A percentile compares a stretch with the other conserved stretches of the same genome.
These are phyloP conservation scores for Fistularia commersonii DNA, from an alignment of 2,797 vertebrate species.

Conservation along the genomic window DNA sequence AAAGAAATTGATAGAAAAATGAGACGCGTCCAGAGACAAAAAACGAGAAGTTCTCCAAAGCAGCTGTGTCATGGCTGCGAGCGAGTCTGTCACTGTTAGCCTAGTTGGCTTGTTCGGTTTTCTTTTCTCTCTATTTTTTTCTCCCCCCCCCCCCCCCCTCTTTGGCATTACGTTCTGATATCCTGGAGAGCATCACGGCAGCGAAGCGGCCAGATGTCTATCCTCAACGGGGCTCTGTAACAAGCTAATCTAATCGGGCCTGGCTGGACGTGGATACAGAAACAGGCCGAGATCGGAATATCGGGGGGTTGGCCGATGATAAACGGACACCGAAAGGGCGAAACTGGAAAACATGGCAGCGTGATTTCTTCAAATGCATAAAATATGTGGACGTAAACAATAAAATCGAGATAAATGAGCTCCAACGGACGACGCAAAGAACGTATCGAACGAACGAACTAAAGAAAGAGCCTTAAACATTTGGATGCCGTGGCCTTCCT, in stretches of 20 bases:
- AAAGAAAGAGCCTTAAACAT: no score
- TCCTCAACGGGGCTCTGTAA: conserved; percentile 55
- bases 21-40: not conserved
- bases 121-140: conserved; percentile 54
- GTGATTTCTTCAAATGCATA: no score
- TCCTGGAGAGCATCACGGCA: conserved; percentile 57
- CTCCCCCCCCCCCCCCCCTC: conserved; percentile 44
- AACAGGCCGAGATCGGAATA: conserved; percentile 7
- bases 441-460: no score
- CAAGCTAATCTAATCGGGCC: conserved; percentile 54
- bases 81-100: conserved; percentile 50
- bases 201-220: conserved; percentile 58
- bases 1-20: no score
- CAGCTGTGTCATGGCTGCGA: conserved; percentile 29
- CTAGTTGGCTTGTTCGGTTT: conserved; percentile 48
- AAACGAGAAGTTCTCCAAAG: conserved; percentile 18
- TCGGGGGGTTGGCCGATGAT: conserved; percentile 16
- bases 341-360: no score
- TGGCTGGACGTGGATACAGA: conserved; percentile 17
- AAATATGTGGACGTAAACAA: no score
- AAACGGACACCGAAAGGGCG: not conserved
- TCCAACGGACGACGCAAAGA: no score
- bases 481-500: no score
- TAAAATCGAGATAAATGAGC: no score
- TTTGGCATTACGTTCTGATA: conserved; percentile 56